Evolutionary conservation across 2,113 vertebrate species (phyloP), one percentile per base, ranked within the genome.

Genomic region (Grus americana): DNA sequence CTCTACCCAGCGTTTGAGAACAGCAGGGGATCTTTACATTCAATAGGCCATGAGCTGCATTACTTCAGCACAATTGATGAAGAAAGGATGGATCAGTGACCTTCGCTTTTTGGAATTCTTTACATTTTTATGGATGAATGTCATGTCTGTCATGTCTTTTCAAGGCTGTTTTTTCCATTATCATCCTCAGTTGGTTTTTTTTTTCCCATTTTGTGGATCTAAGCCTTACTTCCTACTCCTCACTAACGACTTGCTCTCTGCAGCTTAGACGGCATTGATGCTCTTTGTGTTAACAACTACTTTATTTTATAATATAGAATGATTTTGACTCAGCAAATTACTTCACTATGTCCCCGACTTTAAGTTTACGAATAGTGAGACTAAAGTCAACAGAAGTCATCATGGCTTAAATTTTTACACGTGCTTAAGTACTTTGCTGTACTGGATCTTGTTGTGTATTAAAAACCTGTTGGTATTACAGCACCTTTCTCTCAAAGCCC

Each of bases 91-190:
- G 84, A 95, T 82, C 70, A 71, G 47, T 86, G 90, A 92, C 93
- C 83, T 95, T 78, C 2, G 4, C 54, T 90, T 91, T 96, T 93
- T 82, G 74, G 58, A 93, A 92, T 92, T 87, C 92, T 95, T 95
- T 94, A 86, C 68, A 83, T 95, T 91, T 94, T 92, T 86, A 92
- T 90, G 91, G 86, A 96, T 97, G 89, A 94, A 86, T 91, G 74
- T 94, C 93, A 88, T 72, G 78, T 14, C 68, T 95, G 74, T 93
- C 85, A 68, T 4, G 2, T 90, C 89, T 88, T 94, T 95, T 93
- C 58, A 95, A 59, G 71, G 57, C 44, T 73, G 57, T 15, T 88
- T 92, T 90, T 90, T 65, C 83, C 38, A 62, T 85, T 95, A 55
- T 80, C 36, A 40, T 49, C 36, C 32, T 87, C 34, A 38, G 14